phyloP scores from a whole-genome alignment of 2,888 invertebrate species.

The Eilema griseolum region DNA sequence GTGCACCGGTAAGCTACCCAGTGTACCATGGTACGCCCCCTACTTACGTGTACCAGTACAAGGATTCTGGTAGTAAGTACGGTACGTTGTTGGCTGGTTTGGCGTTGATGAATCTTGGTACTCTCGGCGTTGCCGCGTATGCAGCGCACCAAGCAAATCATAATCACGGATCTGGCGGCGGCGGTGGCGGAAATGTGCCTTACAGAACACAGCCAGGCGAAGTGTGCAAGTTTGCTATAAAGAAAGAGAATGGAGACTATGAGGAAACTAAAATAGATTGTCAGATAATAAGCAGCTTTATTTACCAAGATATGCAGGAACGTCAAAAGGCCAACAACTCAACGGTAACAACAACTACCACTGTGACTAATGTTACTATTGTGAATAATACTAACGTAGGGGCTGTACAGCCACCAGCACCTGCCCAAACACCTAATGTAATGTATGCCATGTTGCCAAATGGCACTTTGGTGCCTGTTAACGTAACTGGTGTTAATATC shows the following conservation, averaged over 20 bases:
- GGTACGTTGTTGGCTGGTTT: conserved; percentile 76
- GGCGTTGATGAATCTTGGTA: conserved; percentile 77
- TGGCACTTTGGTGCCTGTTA: conserved; percentile 70
- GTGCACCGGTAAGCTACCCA: conserved; percentile 68
- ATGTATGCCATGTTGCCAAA: conserved; percentile 70
- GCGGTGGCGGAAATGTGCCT: background rate
- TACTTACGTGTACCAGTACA: conserved; percentile 76
- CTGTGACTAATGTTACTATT: conserved; percentile 74
- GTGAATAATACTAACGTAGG: conserved; percentile 64
- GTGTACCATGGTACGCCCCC: conserved; percentile 77
- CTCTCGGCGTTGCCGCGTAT: conserved; percentile 69
- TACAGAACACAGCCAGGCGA: conserved; percentile 74
- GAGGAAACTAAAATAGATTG: conserved; percentile 81
- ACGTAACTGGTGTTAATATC: conserved; percentile 42
- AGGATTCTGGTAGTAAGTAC: conserved; percentile 80
- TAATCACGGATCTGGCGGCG: conserved; percentile 47
- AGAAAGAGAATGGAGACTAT: conserved; percentile 77
- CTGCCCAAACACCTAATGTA: conserved; percentile 44
- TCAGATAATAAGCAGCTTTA: conserved; percentile 76
- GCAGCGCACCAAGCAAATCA: conserved; percentile 44
- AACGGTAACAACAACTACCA: conserved; percentile 65
- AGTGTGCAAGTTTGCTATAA: conserved; percentile 76
- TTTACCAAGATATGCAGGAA: conserved; percentile 63
- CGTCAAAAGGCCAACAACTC: conserved; percentile 59
- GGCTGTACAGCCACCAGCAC: conserved; percentile 41